phyloP scores from a whole-genome alignment of 2,888 invertebrate genomes.

The Formica aserva region DNA sequence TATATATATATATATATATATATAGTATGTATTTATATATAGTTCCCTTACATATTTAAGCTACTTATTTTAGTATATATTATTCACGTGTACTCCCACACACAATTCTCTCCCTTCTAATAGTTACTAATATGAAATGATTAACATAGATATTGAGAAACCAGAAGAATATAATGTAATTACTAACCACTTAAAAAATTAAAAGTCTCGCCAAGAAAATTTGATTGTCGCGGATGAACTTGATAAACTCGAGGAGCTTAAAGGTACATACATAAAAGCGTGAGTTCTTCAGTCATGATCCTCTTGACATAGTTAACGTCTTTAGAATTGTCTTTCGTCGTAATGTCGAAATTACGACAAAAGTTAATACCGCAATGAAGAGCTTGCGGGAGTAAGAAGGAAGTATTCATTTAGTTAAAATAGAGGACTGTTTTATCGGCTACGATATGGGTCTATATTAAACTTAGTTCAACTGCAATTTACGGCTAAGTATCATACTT shows the following conservation, averaged over 20 bases:
- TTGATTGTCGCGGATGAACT: not conserved
- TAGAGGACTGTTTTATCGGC: not conserved
- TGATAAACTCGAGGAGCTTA: not conserved
- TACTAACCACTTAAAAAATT: conserved; percentile 2
- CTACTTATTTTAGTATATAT: not conserved
- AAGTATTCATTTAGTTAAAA: conserved; percentile 29
- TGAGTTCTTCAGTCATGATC: not conserved
- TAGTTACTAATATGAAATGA: not conserved
- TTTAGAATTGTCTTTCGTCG: conserved; percentile 8
- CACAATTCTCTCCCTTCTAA: not conserved
- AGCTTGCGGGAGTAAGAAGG: not conserved
- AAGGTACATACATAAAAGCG: conserved; percentile 17
- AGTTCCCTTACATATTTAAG: not conserved
- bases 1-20: too few species aligned
- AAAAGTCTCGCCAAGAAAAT: not conserved
- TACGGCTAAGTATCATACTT: conserved; percentile 1
- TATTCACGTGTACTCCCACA: not conserved
- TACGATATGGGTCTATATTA: not conserved
- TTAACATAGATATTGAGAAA: not conserved
- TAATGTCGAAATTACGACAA: conserved; percentile 6
- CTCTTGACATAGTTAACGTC: not conserved
- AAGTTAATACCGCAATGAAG: conserved; percentile 16
- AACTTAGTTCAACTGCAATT: conserved; percentile 22
- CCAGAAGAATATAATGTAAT: not conserved
- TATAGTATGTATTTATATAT: too few species aligned